Percentiles rank a stretch among this genome's conserved stretches.
These are phyloP conservation scores for Agrenia bidenticulata DNA, from an alignment of 2,888 invertebrate species.

Conservation along the genomic window DNA sequence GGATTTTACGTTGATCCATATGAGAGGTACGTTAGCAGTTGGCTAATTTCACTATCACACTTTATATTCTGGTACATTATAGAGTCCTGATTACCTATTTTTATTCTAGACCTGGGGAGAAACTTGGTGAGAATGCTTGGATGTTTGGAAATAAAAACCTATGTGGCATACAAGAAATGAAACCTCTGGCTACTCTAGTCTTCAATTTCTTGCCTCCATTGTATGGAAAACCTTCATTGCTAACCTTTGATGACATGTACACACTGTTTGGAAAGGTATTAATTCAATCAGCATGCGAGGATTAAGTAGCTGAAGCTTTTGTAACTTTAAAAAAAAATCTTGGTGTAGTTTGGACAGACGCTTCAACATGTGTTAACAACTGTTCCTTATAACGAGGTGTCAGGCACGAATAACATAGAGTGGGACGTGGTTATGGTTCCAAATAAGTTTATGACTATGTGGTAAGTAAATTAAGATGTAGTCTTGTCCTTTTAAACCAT, in stretches of 20 bases:
- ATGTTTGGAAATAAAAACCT: slow-evolving; percentile 75
- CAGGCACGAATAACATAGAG: slow-evolving; percentile 83
- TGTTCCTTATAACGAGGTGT: slow-evolving; percentile 77
- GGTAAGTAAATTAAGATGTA: too few species aligned
- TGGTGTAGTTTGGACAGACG: slow-evolving; percentile 75
- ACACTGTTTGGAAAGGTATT: slow-evolving; percentile 72
- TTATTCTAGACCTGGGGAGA: slow-evolving; percentile 44
- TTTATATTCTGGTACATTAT: too few species aligned
- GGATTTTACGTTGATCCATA: slow-evolving; percentile 53
- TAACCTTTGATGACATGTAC: slow-evolving; percentile 74
- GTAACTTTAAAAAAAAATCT: slow-evolving; percentile 4
- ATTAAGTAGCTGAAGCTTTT: too few species aligned
- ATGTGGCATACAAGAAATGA: slow-evolving; percentile 65
- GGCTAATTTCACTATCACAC: not conserved
- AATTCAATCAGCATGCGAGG: not conserved
- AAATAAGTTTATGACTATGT: slow-evolving; percentile 78
- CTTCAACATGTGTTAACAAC: slow-evolving; percentile 82
- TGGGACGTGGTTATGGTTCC: slow-evolving; percentile 89
- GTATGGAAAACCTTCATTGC: slow-evolving; percentile 66
- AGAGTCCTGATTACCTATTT: slow-evolving; percentile 23
- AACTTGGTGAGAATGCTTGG: slow-evolving; percentile 66
- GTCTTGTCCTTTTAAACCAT: too few species aligned
- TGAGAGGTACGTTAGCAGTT: slow-evolving; percentile 32
- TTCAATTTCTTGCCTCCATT: slow-evolving; percentile 75
- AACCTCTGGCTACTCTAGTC: slow-evolving; percentile 75